A percentile compares a stretch with the other conserved stretches of the same genome.
Conservation (phyloP, 2,113 vertebrate species). For the Passer montanus region DNA sequence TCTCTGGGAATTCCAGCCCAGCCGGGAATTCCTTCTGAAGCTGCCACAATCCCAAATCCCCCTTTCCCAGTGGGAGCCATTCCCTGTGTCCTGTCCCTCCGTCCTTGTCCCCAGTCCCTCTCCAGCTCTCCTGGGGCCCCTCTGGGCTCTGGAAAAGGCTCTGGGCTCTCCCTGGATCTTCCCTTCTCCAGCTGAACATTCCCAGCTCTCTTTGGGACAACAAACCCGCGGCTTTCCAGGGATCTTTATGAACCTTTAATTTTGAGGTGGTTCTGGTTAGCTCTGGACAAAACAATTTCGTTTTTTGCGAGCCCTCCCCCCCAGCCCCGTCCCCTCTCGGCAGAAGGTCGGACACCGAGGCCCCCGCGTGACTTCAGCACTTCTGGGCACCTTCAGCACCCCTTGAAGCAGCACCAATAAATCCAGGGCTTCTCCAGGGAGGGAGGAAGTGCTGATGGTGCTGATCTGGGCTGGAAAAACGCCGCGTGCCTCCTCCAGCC, state of each 20-base stretch:
- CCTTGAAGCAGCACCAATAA: not conserved
- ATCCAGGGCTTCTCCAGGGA: not conserved
- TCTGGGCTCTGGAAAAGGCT: accelerated
- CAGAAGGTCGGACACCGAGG: not conserved
- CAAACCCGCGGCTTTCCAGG: not conserved
- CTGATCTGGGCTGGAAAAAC: not conserved
- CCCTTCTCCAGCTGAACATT: accelerated
- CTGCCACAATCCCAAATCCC: not conserved
- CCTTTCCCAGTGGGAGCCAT: not conserved
- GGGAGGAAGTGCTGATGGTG: not conserved
- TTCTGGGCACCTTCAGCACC: not conserved
- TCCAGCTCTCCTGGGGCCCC: not conserved
- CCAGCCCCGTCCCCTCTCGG: not conserved
- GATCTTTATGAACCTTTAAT: accelerated
- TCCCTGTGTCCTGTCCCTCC: not conserved
- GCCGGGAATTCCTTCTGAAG: not conserved
- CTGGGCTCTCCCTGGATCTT: not conserved
- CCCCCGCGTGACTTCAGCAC: not conserved
- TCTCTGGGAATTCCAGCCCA: not conserved
- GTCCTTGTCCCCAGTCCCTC: not conserved
- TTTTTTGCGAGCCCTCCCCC: not conserved
- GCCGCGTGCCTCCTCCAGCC: not conserved
- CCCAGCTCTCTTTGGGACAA: not conserved
- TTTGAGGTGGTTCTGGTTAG: not conserved
- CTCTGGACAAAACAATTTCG: accelerated